Percentiles rank a stretch among this genome's conserved stretches.
phyloP scores from a whole-genome alignment of 2,888 invertebrate species.

The Molorchus minor region DNA sequence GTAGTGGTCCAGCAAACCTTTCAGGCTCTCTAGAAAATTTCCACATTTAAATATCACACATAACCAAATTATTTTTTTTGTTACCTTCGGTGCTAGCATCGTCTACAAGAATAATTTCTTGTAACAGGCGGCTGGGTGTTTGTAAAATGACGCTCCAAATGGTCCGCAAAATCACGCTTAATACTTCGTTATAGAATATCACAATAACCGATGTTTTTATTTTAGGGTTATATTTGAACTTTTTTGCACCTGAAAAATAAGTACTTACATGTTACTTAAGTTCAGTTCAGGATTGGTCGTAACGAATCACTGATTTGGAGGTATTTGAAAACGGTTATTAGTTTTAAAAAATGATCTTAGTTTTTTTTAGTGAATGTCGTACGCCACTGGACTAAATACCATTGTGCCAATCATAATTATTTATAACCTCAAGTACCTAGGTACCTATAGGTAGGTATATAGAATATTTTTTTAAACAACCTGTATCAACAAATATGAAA shows the following conservation, averaged over 20 bases:
- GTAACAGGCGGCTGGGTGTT: conserved; percentile 75
- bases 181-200: conserved; percentile 81
- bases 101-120: conserved; percentile 95
- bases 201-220: conserved; percentile 75
- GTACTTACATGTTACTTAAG: too few relatives aligned
- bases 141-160: conserved; percentile 89
- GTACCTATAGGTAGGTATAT: too few relatives aligned
- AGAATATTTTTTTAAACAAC: too few relatives aligned
- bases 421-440: too few relatives aligned
- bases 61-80: neutral
- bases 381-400: too few relatives aligned
- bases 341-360: too few relatives aligned
- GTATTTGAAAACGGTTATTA: too few relatives aligned
- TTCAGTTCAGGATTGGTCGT: too few relatives aligned
- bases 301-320: too few relatives aligned
- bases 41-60: neutral
- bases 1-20: conserved; percentile 82
- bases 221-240: conserved; percentile 70
- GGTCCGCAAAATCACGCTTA: conserved; percentile 79
- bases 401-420: too few relatives aligned
- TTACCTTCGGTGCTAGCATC: conserved; percentile 84
- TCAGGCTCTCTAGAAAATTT: conserved; percentile 69
- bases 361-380: too few relatives aligned
- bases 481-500: too few relatives aligned
- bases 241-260: conserved; percentile 66